Base-by-base conservation (phyloP, 2,797 vertebrate genomes). In the Enteromius treurensis region DNA sequence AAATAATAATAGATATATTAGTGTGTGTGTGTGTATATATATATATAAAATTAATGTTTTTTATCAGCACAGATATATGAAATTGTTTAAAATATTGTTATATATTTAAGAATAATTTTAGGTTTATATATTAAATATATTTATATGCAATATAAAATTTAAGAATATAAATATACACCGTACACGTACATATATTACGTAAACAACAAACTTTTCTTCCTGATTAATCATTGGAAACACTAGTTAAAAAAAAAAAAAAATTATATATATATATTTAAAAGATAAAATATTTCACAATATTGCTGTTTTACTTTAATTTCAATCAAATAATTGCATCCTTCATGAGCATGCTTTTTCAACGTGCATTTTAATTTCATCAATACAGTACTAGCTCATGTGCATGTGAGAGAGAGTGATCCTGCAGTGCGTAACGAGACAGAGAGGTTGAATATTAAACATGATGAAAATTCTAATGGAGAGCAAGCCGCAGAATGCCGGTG, bases 381-480 rank as follows among this genome's bases (percentile, higher is more conserved):
- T 47, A 34, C 45, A 78, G 60, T 47, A 32, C 26, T 34, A 60
- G 23, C 53, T 42, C 0, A 9, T 62, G 23, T 62, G 55, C 60
- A 15, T 29, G 3, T 10, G 42, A 45, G 73, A 76, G 73, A 60
- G 73, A 21, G 78, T 47, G 75, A 75, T 73, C 82, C 58, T 53
- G 70, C 32, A 75, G 73, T 67, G 83, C 19, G 60, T 85, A 88
- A 89, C 89, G 87, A 86, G 80, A 51, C 81, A 23, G 84, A 84
- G 86, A 86, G 88, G 80, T 79, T 85, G 87, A 86, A 86, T 90
- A 88, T 89, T 89, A 88, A 89, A 85, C 81, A 80, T 90, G 89
- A 89, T 90, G 84, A 88, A 88, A 90, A 89, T 86, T 85, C 84
- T 89, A 89, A 90, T 67, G 85, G 85, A 77, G 80, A 60, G 75